Percentiles rank a stretch among this genome's conserved stretches.
phyloP scores from a whole-genome alignment of 2,797 vertebrate species.

The Helarctos malayanus region DNA sequence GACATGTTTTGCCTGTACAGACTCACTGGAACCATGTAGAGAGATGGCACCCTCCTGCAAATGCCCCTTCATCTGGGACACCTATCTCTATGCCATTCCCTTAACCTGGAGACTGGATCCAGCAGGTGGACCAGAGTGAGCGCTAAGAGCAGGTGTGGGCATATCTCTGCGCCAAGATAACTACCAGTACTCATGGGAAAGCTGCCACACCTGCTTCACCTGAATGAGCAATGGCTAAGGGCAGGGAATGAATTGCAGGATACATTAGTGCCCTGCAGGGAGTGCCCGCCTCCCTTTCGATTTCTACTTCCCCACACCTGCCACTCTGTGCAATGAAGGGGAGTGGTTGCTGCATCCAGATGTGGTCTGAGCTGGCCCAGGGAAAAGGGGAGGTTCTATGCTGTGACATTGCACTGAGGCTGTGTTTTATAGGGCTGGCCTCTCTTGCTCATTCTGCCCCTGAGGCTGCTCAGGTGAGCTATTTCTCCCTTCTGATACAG shows the following conservation, averaged over 20 bases:
- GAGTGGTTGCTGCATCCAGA: constrained; percentile 86
- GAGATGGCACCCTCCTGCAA: constrained; percentile 73
- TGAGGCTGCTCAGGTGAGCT: background rate
- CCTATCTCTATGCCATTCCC: constrained; percentile 93
- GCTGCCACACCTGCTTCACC: constrained; percentile 90
- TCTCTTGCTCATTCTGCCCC: background rate
- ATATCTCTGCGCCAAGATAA: constrained; percentile 90
- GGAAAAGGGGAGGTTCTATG: constrained; percentile 90
- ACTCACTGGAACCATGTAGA: constrained; percentile 92
- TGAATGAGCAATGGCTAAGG: constrained; percentile 93
- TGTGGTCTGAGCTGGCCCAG: constrained; percentile 89
- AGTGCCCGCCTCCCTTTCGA: constrained; percentile 87
- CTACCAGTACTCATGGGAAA: constrained; percentile 91
- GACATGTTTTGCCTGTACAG: constrained; percentile 92
- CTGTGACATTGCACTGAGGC: background rate
- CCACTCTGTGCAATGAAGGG: background rate
- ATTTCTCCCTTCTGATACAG: background rate
- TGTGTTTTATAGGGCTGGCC: background rate
- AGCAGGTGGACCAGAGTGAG: constrained; percentile 83
- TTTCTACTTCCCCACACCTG: constrained; percentile 85
- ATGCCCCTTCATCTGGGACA: constrained; percentile 93
- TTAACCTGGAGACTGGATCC: constrained; percentile 93
- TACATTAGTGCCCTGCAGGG: constrained; percentile 82
- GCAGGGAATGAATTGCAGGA: constrained; percentile 80
- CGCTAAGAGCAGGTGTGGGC: constrained; percentile 90